Base-by-base conservation (phyloP, 1,140 invertebrate genomes). In the Stegodyphus dumicola region DNA sequence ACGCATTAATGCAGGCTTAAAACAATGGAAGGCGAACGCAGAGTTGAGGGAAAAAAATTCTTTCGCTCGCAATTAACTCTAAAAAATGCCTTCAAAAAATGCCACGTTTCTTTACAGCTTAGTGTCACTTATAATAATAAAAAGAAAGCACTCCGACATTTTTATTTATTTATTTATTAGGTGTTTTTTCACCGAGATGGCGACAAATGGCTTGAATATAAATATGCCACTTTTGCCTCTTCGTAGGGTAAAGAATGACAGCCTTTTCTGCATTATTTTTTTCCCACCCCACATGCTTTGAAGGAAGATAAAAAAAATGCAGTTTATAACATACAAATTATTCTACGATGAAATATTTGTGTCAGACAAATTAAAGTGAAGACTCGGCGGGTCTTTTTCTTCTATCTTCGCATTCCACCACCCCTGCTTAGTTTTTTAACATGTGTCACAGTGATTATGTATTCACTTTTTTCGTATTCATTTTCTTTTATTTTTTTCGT, bases 251-350 rank as follows among this genome's bases (percentile, higher is more conserved):
- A 60, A 76, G 64, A 52, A 76, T 69, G 65, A 85, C 64, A 74
- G 48, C 53, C 74, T 81, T 81, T 78, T 74, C 17, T 67, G 11
- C 17, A 7, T 7, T 15, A 7, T 13, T n/a, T 17, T 53, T 78
- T 81, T 74, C 64, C 17, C 48, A 52, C 65, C 11, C 15, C 51
- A 53, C n/a, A 5, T 64, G 53, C 17, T 66, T 85, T 56, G 17
- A 48, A 13, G 18, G 48, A 65, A 51, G 33, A 81, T 49, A 65
- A 85, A 76, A 65, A 79, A 80, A 81, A 18, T 18, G 56, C 33
- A 56, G 78, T 81, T 81, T 81, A 81, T 85, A 85, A 85, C 51
- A 60, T 77, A 85, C 81, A 85, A 85, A 85, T 85, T 85, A 85
- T 70, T 17, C 66, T 69, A 52, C 65, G 81, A 85, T 85, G 73